A percentile compares a stretch with the other conserved stretches of the same genome.
Conservation (phyloP, 2,888 invertebrate species). For the Volucella bombylans region DNA sequence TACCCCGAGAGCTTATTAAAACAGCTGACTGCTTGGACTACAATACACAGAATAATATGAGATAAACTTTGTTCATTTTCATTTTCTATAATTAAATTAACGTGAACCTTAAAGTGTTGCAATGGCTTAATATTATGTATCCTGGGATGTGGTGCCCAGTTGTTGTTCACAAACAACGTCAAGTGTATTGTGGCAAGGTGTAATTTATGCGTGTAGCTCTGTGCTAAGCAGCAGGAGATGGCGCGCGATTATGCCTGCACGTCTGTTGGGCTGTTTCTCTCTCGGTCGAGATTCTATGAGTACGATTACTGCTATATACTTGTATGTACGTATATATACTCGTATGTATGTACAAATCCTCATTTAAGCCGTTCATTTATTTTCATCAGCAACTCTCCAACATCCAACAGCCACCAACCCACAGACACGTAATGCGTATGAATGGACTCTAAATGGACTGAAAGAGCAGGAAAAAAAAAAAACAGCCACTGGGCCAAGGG, state of each 20-base stretch:
- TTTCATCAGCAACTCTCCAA: slow-evolving; percentile 58
- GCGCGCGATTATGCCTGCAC: background rate
- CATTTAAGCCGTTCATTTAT: slow-evolving; percentile 68
- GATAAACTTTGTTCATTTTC: slow-evolving; percentile 47
- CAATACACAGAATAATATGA: slow-evolving; percentile 49
- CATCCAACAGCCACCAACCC: background rate
- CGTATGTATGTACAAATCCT: slow-evolving; percentile 54
- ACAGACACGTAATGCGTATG: slow-evolving; percentile 64
- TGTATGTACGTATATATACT: too few relatives aligned
- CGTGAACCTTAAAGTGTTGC: slow-evolving; percentile 62
- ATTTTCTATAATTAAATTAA: slow-evolving; percentile 68
- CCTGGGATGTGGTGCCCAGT: slow-evolving; percentile 39
- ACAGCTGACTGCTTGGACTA: slow-evolving; percentile 35
- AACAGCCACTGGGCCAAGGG: slow-evolving; percentile 3
- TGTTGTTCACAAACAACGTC: slow-evolving; percentile 43
- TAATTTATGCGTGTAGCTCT: slow-evolving; percentile 51
- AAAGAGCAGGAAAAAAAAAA: slow-evolving; percentile 45
- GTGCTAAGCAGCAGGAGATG: slow-evolving; percentile 10
- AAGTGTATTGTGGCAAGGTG: slow-evolving; percentile 66
- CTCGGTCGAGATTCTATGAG: slow-evolving; percentile 6
- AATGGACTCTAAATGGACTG: slow-evolving; percentile 70
- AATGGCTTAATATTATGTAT: slow-evolving; percentile 41
- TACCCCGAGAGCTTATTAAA: slow-evolving; percentile 31
- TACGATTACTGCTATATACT: too few relatives aligned
- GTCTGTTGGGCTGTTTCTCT: background rate